A percentile compares a stretch with the other conserved stretches of the same genome.
Conservation (phyloP, 2,113 vertebrate genomes). For the Varanus salvator region DNA sequence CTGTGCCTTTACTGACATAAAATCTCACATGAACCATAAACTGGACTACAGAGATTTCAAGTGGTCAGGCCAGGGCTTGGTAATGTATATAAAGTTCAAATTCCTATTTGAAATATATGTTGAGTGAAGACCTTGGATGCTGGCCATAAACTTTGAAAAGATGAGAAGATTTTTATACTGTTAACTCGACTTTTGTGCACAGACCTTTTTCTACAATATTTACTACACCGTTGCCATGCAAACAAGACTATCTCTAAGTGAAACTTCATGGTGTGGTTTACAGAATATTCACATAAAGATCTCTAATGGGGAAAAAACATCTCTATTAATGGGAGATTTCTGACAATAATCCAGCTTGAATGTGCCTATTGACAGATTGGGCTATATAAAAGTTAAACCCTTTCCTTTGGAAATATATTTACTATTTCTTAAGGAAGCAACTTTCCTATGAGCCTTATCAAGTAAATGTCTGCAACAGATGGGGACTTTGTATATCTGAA, state of each 20-base stretch:
- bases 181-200: not conserved
- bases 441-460: not conserved
- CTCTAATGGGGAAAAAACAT: not conserved
- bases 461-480: not conserved
- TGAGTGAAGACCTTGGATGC: not conserved
- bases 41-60: not conserved
- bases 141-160: not conserved
- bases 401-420: not conserved
- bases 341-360: not conserved
- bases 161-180: not conserved
- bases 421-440: not conserved
- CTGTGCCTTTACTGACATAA: not conserved
- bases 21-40: not conserved
- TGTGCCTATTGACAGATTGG: not conserved
- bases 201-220: not conserved
- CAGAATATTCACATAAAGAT: not conserved
- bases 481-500: not conserved
- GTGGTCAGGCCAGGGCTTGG: not conserved
- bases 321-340: not conserved
- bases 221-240: no score
- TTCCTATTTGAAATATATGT: not conserved
- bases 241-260: not conserved
- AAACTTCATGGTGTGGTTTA: not conserved
- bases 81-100: not conserved
- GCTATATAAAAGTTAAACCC: not conserved